Percentiles rank a stretch among this genome's conserved stretches.
phyloP scores from a whole-genome alignment of 35 echinoderm and acorn worm genomes.

The Apostichopus japonicus region DNA sequence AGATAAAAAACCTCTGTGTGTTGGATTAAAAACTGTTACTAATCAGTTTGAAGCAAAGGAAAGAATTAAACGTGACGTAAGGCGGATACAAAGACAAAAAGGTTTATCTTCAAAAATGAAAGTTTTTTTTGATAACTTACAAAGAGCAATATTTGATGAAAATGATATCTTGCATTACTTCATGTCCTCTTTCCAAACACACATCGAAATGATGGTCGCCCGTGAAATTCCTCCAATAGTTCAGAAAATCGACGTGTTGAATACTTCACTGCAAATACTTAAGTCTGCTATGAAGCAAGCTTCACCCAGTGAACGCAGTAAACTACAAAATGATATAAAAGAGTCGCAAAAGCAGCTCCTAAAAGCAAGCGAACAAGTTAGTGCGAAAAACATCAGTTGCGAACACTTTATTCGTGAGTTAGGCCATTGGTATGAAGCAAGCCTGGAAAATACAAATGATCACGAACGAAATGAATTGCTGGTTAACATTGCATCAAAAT shows the following conservation, averaged over 20 bases:
- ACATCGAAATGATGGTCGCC: neutral
- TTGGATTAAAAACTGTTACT: neutral
- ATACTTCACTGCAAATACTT: neutral
- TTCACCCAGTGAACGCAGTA: neutral
- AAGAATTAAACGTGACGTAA: neutral
- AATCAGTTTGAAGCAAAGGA: neutral
- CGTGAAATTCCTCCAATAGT: neutral
- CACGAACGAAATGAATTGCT: neutral
- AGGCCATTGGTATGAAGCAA: slow-evolving; percentile 2
- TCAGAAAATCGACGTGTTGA: neutral
- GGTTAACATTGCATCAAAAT: neutral
- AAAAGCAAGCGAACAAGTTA: neutral
- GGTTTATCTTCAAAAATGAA: neutral
- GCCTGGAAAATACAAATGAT: too few relatives aligned
- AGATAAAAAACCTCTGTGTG: neutral
- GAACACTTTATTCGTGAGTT: slow-evolving; percentile 25
- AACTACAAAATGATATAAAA: neutral
- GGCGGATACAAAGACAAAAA: neutral
- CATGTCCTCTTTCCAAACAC: neutral
- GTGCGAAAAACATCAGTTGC: neutral
- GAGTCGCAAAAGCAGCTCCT: neutral
- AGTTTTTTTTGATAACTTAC: neutral
- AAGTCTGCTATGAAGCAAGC: neutral
- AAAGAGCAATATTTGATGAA: neutral
- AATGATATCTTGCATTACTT: neutral